These are phyloP conservation scores for Drosophila hydei DNA, from an alignment of 1,140 invertebrate genomes.

Conservation along the genomic window DNA sequence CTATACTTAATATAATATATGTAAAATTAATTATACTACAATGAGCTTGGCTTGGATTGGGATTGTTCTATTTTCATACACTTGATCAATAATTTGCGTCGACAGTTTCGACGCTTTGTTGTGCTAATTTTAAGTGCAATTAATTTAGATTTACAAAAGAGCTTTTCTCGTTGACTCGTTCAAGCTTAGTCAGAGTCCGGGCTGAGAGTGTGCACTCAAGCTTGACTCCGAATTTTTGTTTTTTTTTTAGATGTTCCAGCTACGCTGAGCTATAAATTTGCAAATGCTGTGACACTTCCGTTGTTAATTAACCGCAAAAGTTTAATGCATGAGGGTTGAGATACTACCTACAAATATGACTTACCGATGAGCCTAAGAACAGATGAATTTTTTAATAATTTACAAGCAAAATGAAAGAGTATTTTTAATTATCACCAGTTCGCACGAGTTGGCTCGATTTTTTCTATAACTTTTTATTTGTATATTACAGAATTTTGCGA, in stretches of 20 bases:
- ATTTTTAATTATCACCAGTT: neutral
- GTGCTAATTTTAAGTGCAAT: conserved; percentile 71
- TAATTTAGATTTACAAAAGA: conserved; percentile 55
- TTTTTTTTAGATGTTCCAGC: neutral
- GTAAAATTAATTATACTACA: no score
- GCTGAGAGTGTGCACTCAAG: conserved; percentile 49
- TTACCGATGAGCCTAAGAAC: conserved; percentile 36
- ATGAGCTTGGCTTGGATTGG: no score
- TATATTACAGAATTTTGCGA: neutral
- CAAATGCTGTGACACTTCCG: conserved; percentile 44
- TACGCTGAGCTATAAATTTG: conserved; percentile 33
- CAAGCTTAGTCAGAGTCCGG: conserved; percentile 3
- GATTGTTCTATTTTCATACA: conserved; percentile 52
- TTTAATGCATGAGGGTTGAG: neutral
- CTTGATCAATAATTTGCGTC: conserved; percentile 61
- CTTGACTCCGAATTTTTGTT: conserved; percentile 41
- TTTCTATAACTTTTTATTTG: no score
- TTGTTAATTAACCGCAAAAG: conserved; percentile 38
- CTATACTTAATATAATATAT: no score
- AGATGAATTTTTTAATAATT: neutral
- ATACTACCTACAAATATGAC: conserved; percentile 18
- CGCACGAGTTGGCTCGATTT: neutral
- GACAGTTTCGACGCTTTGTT: conserved; percentile 16
- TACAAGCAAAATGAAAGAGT: neutral
- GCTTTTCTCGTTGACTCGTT: conserved; percentile 28